Evolutionary conservation across 1,140 invertebrate species (phyloP).

Genomic region (Scaptomyza graminum): DNA sequence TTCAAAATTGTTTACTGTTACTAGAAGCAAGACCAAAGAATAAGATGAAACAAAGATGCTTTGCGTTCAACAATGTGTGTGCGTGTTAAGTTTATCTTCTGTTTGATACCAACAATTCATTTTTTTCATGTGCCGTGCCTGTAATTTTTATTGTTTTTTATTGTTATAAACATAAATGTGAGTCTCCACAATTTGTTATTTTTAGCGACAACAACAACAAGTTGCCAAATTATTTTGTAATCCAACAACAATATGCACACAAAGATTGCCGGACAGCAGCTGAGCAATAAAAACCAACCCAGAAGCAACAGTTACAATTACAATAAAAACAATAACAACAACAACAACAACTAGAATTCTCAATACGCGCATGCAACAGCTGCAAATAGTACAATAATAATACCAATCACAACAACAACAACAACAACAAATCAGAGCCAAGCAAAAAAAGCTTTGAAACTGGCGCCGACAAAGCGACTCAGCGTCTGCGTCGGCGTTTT

Average conservation of each 20-base stretch:
- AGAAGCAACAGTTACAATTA: constrained; percentile 1
- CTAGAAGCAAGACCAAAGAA: constrained; percentile 4
- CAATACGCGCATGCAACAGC: constrained; percentile 60
- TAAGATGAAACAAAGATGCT: constrained; percentile 11
- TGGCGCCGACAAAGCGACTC: neutral
- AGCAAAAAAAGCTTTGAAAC: constrained; percentile 48
- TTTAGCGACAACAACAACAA: constrained; percentile 5
- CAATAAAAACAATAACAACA: constrained; percentile 3
- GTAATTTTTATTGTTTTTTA: neutral
- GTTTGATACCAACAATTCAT: neutral
- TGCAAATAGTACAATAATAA: constrained; percentile 44
- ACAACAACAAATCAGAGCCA: constrained; percentile 7
- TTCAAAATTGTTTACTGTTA: constrained; percentile 4
- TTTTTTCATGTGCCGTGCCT: constrained; percentile 6
- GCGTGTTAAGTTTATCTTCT: constrained; percentile 5
- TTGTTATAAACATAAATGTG: neutral
- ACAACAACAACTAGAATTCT: constrained; percentile 17
- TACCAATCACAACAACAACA: neutral
- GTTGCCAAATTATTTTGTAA: constrained; percentile 41
- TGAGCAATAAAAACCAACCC: neutral
- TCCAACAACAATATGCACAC: constrained; percentile 1
- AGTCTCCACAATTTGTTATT: neutral
- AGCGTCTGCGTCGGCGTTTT: constrained; percentile 35
- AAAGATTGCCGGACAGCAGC: constrained; percentile 5
- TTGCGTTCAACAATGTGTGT: neutral